These are phyloP conservation scores for Chaetophractus vellerosus DNA, from an alignment of 2,797 vertebrate genomes.

Conservation along the genomic window DNA sequence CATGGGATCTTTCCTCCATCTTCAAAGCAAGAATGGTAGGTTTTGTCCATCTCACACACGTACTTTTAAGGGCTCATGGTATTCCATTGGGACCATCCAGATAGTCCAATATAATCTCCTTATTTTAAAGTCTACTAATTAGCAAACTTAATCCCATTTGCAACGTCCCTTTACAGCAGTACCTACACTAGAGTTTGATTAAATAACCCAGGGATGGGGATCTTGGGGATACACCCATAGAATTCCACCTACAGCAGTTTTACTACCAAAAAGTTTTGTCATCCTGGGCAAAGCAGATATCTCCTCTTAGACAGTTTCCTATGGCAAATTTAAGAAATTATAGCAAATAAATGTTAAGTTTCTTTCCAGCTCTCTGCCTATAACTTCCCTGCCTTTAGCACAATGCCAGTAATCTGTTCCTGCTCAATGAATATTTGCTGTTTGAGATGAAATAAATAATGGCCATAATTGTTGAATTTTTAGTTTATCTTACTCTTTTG, in stretches of 20 bases:
- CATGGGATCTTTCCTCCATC: neutral
- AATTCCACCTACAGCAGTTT: neutral
- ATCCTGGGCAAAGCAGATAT: neutral
- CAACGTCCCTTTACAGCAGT: neutral
- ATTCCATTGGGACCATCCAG: neutral
- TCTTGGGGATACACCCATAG: neutral
- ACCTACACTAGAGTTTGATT: neutral
- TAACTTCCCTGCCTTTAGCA: neutral
- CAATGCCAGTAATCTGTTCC: neutral
- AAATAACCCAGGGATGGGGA: neutral
- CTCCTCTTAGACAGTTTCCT: neutral
- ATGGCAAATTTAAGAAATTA: neutral
- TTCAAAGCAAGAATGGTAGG: neutral
- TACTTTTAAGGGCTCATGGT: neutral
- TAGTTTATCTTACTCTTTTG: neutral
- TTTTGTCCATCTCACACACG: neutral
- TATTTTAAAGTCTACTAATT: neutral
- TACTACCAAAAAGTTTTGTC: neutral
- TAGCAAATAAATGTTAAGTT: neutral
- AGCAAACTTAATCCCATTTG: neutral
- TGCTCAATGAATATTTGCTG: neutral
- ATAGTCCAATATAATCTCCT: neutral
- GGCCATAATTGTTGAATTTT: neutral
- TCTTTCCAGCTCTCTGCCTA: neutral
- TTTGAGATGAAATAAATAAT: conserved; percentile 42